Conservation (phyloP, 2,113 vertebrate species). For the Martes martes region DNA sequence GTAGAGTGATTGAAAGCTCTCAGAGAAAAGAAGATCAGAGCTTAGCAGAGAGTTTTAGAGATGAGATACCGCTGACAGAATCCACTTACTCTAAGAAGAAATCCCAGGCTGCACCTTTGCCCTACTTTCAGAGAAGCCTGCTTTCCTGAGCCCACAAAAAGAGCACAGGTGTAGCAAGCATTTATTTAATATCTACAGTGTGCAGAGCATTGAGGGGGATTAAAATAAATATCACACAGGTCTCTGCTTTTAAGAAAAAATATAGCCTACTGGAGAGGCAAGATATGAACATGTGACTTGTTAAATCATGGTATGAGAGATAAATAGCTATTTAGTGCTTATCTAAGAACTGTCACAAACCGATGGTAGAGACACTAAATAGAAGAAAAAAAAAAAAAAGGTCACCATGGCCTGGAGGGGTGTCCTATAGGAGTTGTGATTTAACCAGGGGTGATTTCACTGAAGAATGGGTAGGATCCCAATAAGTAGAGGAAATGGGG, state of each 20-base stretch:
- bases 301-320: background rate
- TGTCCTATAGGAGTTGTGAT: background rate
- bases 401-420: background rate
- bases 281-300: background rate
- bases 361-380: background rate
- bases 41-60: slow-evolving; percentile 36
- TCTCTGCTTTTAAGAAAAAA: background rate
- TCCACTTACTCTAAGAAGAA: background rate
- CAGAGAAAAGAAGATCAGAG: slow-evolving; percentile 61
- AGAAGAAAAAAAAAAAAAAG: background rate
- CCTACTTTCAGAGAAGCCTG: background rate
- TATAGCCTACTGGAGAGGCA: background rate
- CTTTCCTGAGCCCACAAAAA: background rate
- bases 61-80: background rate
- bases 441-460: background rate
- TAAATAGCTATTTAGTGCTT: background rate
- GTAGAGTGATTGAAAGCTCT: background rate
- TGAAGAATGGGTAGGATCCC: background rate
- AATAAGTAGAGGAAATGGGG: too few species aligned
- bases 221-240: slow-evolving; percentile 15
- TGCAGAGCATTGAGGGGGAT: background rate
- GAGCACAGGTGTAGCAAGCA: background rate
- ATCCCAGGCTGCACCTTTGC: background rate
- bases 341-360: background rate
- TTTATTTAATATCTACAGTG: background rate